These are phyloP conservation scores for Troglohyphantes excavatus DNA, from an alignment of 2,888 invertebrate genomes.

Conservation along the genomic window DNA sequence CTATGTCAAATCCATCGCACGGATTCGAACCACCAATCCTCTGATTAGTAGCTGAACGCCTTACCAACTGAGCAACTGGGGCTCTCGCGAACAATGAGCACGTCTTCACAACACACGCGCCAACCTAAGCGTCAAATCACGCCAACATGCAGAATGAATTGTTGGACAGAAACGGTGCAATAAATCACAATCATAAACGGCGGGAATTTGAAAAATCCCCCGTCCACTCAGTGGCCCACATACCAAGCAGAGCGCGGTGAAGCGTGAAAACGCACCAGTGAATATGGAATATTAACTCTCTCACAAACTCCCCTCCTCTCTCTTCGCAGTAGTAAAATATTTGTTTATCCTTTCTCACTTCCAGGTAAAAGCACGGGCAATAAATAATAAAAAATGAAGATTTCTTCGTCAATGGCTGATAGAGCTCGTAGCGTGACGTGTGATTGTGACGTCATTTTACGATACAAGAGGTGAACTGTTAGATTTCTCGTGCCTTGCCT, in stretches of 20 bases:
- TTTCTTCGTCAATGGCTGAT: constrained; percentile 17
- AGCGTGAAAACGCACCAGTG: constrained; percentile 22
- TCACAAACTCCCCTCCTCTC: neutral
- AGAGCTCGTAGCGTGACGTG: constrained; percentile 7
- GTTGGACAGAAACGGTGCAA: constrained; percentile 34
- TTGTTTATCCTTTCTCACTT: neutral
- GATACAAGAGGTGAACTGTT: neutral
- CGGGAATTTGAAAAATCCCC: constrained; percentile 31
- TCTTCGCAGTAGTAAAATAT: neutral
- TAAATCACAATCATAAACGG: constrained; percentile 33
- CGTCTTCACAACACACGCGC: neutral
- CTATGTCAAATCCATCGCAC: no score
- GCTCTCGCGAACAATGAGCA: no score
- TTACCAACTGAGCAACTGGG: no score
- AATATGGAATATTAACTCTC: constrained; percentile 10
- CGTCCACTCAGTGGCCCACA: constrained; percentile 53
- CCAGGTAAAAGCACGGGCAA: neutral
- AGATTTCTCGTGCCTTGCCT: no score
- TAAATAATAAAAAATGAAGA: neutral
- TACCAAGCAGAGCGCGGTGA: constrained; percentile 48
- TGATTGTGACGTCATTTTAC: constrained; percentile 29
- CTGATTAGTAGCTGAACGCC: no score
- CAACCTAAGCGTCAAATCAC: neutral
- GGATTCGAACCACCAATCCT: no score
- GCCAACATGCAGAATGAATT: constrained; percentile 12